Evolutionary conservation across 2,797 vertebrate species (phyloP).

Genomic region (Microctenopoma stevenorrisi): DNA sequence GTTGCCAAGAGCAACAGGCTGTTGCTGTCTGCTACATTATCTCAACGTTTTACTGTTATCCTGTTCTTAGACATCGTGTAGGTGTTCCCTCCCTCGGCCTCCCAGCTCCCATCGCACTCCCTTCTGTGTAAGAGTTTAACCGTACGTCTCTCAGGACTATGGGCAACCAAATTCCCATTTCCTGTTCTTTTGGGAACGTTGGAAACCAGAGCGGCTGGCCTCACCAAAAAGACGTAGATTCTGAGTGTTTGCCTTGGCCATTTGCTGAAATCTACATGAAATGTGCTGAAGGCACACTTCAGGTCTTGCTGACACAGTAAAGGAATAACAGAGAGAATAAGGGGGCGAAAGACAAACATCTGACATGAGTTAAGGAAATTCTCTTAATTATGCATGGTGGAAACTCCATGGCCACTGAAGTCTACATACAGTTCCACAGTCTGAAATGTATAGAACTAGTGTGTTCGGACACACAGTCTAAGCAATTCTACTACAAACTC

Average conservation of each 20-base stretch:
- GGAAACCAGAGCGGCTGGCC: conserved; percentile 55
- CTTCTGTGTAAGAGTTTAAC: conserved; percentile 43
- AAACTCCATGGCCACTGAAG: conserved; percentile 65
- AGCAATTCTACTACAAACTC: conserved; percentile 1
- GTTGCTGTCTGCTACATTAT: conserved; percentile 55
- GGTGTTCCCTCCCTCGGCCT: conserved; percentile 6
- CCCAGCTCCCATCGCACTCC: conserved; percentile 15
- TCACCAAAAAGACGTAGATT: conserved; percentile 41
- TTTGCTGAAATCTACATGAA: conserved; percentile 62
- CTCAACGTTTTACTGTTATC: conserved; percentile 27
- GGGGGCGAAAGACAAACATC: conserved; percentile 75
- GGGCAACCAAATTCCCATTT: conserved; percentile 65
- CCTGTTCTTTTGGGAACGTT: conserved; percentile 51
- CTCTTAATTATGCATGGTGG: conserved; percentile 65
- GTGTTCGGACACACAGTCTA: conserved; percentile 18
- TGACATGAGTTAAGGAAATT: conserved; percentile 77
- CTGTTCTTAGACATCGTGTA: conserved; percentile 16
- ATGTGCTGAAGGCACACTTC: conserved; percentile 77
- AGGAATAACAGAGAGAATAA: conserved; percentile 61
- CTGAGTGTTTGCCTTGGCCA: conserved; percentile 70
- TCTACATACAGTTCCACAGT: conserved; percentile 1
- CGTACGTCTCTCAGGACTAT: conserved; percentile 33
- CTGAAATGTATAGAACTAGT: conserved; percentile 34
- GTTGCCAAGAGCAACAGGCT: conserved; percentile 78
- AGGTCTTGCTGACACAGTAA: conserved; percentile 68